Evolutionary conservation across 2,113 vertebrate species (phyloP).

Genomic region (Bothrops jararaca): DNA sequence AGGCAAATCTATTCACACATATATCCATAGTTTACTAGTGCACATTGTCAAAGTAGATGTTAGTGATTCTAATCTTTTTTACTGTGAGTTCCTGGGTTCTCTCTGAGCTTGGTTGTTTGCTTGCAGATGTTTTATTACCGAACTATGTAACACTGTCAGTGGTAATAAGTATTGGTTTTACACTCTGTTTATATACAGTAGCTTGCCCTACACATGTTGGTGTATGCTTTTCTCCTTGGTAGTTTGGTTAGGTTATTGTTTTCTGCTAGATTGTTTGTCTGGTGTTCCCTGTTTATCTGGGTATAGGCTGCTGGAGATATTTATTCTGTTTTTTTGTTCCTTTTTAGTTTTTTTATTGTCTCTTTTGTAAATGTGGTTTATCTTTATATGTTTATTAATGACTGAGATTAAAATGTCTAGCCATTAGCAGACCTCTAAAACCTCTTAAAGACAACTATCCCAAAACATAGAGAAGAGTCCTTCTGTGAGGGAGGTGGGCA

Average conservation of each 20-base stretch:
- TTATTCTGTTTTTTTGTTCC: neutral
- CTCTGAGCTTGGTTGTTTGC: neutral
- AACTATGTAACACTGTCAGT: neutral
- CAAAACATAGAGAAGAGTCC: neutral
- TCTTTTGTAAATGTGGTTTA: neutral
- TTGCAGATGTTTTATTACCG: neutral
- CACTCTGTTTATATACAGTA: neutral
- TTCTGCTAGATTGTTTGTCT: neutral
- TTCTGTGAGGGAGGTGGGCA: neutral
- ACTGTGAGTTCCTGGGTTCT: neutral
- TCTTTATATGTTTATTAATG: neutral
- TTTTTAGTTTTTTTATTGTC: neutral
- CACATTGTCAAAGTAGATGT: neutral
- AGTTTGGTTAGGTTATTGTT: neutral
- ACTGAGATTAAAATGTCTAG: constrained; percentile 18
- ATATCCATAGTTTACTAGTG: neutral
- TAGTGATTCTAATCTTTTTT: neutral
- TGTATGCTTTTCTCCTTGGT: neutral
- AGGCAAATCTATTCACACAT: neutral
- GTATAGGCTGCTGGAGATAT: neutral
- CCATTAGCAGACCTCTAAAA: neutral
- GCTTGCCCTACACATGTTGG: neutral
- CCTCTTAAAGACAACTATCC: constrained; percentile 1
- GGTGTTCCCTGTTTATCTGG: neutral
- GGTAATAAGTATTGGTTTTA: neutral